Conservation (phyloP, 2,113 vertebrate species). For the Plectropomus leopardus region DNA sequence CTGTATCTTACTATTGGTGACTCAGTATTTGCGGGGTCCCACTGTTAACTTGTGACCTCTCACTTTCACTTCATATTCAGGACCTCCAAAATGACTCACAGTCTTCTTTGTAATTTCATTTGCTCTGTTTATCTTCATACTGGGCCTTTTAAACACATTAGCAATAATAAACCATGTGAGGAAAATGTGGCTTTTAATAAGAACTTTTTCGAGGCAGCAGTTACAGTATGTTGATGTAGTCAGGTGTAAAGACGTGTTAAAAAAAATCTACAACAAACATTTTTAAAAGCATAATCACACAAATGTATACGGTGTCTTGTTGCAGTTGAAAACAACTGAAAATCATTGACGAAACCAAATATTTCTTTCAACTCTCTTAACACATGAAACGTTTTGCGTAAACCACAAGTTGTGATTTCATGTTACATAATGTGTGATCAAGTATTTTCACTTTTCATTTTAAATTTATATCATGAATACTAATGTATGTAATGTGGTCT, state of each 20-base stretch:
- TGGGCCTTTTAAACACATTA: not conserved
- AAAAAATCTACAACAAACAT: not conserved
- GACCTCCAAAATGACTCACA: slow-evolving; percentile 73
- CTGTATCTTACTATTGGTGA: slow-evolving; percentile 6
- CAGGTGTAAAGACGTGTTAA: not conserved
- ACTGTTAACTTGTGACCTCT: slow-evolving; percentile 44
- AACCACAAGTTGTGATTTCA: slow-evolving; percentile 50
- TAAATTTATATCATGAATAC: not conserved
- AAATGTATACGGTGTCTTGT: not conserved
- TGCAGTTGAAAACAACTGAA: not conserved
- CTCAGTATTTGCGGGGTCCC: slow-evolving; percentile 8
- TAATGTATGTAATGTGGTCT: not conserved
- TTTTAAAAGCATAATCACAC: slow-evolving; percentile 10
- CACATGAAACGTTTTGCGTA: slow-evolving; percentile 39
- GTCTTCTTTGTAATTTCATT: not conserved
- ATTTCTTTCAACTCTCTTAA: slow-evolving; percentile 23
- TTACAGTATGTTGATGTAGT: not conserved
- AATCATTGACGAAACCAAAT: slow-evolving; percentile 27
- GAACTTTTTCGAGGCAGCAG: not conserved
- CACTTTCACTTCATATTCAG: slow-evolving; percentile 65
- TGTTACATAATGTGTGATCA: slow-evolving; percentile 3
- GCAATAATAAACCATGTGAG: not conserved
- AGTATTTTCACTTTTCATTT: slow-evolving; percentile 28
- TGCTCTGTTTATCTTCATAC: not conserved
- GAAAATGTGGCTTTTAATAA: not conserved